phyloP scores from a whole-genome alignment of 1,140 invertebrate genomes.

The Copidosoma floridanum region DNA sequence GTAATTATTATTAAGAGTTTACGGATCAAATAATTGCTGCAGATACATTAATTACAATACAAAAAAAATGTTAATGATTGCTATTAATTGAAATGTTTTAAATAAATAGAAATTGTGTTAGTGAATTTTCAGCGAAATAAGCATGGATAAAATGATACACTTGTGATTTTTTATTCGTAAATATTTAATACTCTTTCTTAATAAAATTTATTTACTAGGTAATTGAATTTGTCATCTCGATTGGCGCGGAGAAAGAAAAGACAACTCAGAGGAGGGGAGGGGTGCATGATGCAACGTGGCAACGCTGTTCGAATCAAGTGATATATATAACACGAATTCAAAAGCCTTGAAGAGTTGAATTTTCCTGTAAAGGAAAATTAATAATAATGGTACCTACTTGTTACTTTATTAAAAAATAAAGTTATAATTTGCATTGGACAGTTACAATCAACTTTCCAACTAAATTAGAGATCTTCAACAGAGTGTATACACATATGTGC shows the following conservation, averaged over 20 bases:
- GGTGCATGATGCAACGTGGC: background rate
- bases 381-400: too few relatives aligned
- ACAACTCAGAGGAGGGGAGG: too few relatives aligned
- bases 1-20: too few relatives aligned
- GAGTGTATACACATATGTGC: background rate
- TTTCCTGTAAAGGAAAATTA: background rate
- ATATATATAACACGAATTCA: slow-evolving; percentile 1
- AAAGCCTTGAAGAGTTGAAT: background rate
- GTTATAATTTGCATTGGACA: background rate
- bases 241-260: background rate
- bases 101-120: too few relatives aligned
- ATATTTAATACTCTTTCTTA: background rate
- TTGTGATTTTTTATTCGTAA: slow-evolving; percentile 7
- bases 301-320: background rate
- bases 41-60: too few relatives aligned
- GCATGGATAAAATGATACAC: background rate
- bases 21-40: too few relatives aligned
- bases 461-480: too few relatives aligned
- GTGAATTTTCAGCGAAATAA: too few relatives aligned
- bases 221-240: background rate
- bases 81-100: too few relatives aligned
- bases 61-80: too few relatives aligned
- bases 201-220: background rate
- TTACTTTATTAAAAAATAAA: background rate
- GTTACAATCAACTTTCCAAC: too few relatives aligned